Conservation (phyloP, 64 coral and sea anemone species). For the Anthopleura sola region DNA sequence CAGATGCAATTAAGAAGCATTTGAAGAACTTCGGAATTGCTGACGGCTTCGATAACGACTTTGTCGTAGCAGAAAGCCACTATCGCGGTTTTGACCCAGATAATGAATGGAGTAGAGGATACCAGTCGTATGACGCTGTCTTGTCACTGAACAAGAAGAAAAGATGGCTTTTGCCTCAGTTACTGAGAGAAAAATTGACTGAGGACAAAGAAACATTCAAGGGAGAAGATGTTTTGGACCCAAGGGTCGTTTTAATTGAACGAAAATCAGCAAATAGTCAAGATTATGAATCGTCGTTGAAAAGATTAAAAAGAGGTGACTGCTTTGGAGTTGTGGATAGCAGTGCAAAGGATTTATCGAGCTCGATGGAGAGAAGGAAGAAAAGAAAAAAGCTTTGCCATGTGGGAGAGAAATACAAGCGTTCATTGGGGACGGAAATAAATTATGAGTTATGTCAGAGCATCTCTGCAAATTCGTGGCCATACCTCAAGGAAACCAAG, state of each 20-base stretch:
- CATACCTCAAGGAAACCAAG: slow-evolving; percentile 13
- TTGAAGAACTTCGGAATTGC: slow-evolving; percentile 11
- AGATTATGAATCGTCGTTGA: neutral
- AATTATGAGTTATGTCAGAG: slow-evolving; percentile 44
- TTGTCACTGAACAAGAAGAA: slow-evolving; percentile 52
- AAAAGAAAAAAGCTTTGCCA: slow-evolving; percentile 45
- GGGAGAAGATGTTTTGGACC: neutral
- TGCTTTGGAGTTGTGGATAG: slow-evolving; percentile 29
- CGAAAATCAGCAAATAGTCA: neutral
- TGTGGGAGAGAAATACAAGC: slow-evolving; percentile 42
- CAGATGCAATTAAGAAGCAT: slow-evolving; percentile 14
- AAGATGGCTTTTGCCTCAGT: slow-evolving; percentile 45
- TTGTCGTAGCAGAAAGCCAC: slow-evolving; percentile 27
- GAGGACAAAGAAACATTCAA: slow-evolving; percentile 4
- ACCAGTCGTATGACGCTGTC: neutral
- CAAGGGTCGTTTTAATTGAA: slow-evolving; percentile 47
- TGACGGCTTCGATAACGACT: slow-evolving; percentile 34
- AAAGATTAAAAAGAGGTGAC: slow-evolving; percentile 26
- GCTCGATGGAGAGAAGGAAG: slow-evolving; percentile 8
- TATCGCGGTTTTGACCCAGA: neutral
- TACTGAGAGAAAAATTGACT: slow-evolving; percentile 33
- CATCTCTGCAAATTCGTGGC: slow-evolving; percentile 26
- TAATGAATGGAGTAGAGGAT: neutral
- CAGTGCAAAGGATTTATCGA: neutral
- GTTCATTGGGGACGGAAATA: slow-evolving; percentile 23